Evolutionary conservation across 2,888 invertebrate genomes (phyloP), one percentile per base, ranked within the genome.

Genomic region (Agrenia bidenticulata): DNA sequence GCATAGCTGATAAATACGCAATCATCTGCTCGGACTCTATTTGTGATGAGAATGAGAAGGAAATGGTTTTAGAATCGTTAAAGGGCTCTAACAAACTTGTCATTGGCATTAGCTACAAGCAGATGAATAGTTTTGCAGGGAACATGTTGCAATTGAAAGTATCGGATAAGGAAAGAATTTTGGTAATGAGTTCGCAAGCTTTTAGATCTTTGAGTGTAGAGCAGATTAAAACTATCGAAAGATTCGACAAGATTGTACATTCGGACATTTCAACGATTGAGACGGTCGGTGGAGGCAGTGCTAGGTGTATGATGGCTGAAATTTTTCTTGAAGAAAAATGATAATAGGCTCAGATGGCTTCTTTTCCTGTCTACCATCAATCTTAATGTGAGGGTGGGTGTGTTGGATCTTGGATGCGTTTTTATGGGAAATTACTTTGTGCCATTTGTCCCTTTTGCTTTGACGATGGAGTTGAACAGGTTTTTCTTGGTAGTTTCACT

Each of bases 251-350:
- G 37, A 73, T 74, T 39, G 11, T 71, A 15, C 69, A 72, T 19
- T 61, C 67, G 15, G 61, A 67, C 24, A 63, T 75, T 39, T 54
- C 57, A 11, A 72, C 67, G 9, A 73, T 75, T 58, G 75, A 75
- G 45, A 55, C 45, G 5, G 61, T 64, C 27, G 75, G 75, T 9
- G 75, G 75, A 26, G 75, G 75, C 27, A 70, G 72, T 61, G 75
- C 42, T n/a, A 41, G 27, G 37, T 62, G 45, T 26, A 62, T 57
- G 56, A 57, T 57, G 39, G 56, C 56, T 21, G 56, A 57, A 21
- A 57, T 57, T 39, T 57, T 57, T 19, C 56, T 57, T 45, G 7
- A 51, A 51, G 51, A 51, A 45, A 32, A 32, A 32, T 32, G 32
- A 32, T 32, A 11, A 32, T 11, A 32, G 32, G 11, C 11, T 32